Evolutionary conservation across 2,888 invertebrate species (phyloP).

Genomic region (Rotaria sp.): DNA sequence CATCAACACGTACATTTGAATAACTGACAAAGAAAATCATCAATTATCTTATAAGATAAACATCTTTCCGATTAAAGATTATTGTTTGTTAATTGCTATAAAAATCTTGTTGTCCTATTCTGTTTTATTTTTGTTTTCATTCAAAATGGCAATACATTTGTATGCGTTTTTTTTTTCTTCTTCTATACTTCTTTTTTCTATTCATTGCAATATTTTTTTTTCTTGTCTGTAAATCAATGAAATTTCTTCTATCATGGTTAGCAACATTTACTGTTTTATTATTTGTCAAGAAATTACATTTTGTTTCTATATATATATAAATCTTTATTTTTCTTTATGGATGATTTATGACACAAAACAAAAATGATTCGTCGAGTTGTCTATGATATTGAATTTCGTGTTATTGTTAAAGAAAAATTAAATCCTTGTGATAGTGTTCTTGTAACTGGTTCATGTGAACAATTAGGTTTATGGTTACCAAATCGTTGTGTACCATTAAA

Average conservation of each 20-base stretch:
- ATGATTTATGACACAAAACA: neutral
- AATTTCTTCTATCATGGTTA: neutral
- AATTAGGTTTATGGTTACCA: constrained; percentile 8
- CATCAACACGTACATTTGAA: neutral
- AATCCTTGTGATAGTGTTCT: constrained; percentile 10
- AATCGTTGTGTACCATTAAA: neutral
- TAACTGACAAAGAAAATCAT: neutral
- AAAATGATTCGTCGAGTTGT: constrained; percentile 22
- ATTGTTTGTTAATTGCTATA: neutral
- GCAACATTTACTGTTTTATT: constrained; percentile 4
- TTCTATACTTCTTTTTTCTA: neutral
- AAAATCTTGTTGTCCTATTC: neutral
- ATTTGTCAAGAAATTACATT: neutral
- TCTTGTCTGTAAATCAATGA: neutral
- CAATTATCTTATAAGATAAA: neutral
- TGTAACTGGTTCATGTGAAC: neutral
- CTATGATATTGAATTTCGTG: constrained; percentile 18
- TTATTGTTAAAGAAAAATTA: constrained; percentile 13
- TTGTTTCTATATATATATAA: neutral
- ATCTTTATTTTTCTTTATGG: neutral
- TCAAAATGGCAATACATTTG: neutral
- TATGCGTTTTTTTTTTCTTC: neutral
- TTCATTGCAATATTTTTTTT: neutral
- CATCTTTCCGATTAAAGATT: too few species aligned
- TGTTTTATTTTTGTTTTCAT: neutral